Base-by-base conservation (phyloP, 2,888 invertebrate species). In the Pollenia amentaria region DNA sequence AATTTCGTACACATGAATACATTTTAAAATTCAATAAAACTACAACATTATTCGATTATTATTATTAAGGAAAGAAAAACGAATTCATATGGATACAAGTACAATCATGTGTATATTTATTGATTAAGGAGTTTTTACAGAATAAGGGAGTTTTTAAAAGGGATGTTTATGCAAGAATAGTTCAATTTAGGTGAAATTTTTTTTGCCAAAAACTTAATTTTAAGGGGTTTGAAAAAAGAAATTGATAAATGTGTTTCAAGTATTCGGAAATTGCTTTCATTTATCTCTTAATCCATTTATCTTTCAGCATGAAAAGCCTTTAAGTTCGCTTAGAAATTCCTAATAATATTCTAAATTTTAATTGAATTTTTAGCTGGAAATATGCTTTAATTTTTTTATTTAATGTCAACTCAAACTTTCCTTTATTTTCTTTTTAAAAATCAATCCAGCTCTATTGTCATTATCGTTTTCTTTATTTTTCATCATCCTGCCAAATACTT, bases 11-110 rank as follows among this genome's bases (percentile, higher is more conserved):
- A 73, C 77, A 78, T 81, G 76, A 76, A 81, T 70, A 55, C 48
- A 65, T 80, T 80, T 80, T 55, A 18, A 84, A 78, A 78, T 72
- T 57, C 77, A 65, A 84, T 72, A 72, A 72, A 77, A 72, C 69
- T 62, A 42, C 14, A 78, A 72, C 21, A 64, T 65, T 29, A 67
- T 73, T 46, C 55, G 18, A n/a, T 48, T 29, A 60, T 69, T 42
- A 29, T 29, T 67, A 51, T 29, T 16, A 64, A 18, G 16, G 9
- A 29, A 53, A 76, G 14, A 60, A 55, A 44, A 18, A 57, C 16
- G 29, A 77, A 77, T 57, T 53, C 6, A 21, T 42, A n/a, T 40
- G 29, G 65, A 76, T 21, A 55, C 29, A 60, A 62, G 38, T 51
- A 60, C 12, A 38, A 62, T 65, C 44, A 55, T 44, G 42, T 11